A percentile compares a stretch with the other conserved stretches of the same genome.
Conservation (phyloP, 2,113 vertebrate species). For the Microcebus tavaratra region DNA sequence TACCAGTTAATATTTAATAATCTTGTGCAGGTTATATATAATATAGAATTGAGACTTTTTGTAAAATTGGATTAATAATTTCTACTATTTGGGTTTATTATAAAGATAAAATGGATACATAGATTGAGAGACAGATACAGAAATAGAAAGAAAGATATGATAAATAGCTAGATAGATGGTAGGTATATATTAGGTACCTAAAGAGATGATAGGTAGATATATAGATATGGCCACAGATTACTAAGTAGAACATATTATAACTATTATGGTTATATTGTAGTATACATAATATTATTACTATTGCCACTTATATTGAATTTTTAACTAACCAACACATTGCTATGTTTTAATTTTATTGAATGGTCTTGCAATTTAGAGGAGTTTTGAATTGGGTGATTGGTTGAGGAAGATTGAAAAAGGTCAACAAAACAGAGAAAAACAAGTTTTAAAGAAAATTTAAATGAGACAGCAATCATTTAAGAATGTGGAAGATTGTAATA, state of each 20-base stretch:
- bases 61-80: background rate
- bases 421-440: background rate
- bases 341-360: conserved; percentile 5
- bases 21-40: background rate
- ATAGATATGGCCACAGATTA: background rate
- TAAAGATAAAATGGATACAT: background rate
- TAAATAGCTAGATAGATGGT: background rate
- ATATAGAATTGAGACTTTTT: background rate
- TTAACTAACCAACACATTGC: background rate
- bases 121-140: background rate
- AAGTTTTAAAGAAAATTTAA: background rate
- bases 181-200: background rate
- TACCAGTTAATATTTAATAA: background rate
- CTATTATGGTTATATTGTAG: background rate
- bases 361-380: background rate
- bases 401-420: background rate
- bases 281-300: background rate
- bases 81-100: background rate
- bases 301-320: background rate
- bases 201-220: background rate
- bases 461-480: background rate
- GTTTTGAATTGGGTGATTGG: background rate
- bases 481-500: background rate
- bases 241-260: background rate
- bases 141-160: background rate